phyloP scores from a whole-genome alignment of 2,113 vertebrate genomes.

The Oryzias curvinotus region DNA sequence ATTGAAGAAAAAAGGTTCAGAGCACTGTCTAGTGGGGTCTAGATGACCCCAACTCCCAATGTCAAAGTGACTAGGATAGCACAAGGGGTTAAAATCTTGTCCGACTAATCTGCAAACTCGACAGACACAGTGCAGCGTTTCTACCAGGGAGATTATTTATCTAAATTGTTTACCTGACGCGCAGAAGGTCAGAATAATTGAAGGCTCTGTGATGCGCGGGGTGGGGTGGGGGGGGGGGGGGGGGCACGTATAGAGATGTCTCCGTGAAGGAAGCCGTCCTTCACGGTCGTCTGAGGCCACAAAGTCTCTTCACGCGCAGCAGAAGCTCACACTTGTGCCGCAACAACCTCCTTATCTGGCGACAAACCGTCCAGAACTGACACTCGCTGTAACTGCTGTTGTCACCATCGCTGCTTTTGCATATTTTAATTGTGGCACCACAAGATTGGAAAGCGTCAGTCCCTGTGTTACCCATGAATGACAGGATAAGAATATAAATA shows the following conservation, averaged over 20 bases:
- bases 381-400: slow-evolving; percentile 31
- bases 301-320: slow-evolving; percentile 20
- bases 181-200: slow-evolving; percentile 35
- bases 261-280: slow-evolving; percentile 14
- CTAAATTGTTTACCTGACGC: slow-evolving; percentile 25
- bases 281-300: slow-evolving; percentile 10
- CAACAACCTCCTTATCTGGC: slow-evolving; percentile 53
- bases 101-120: background rate
- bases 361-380: slow-evolving; percentile 36
- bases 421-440: slow-evolving; percentile 69
- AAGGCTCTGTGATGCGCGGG: background rate
- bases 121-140: background rate
- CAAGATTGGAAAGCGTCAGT: slow-evolving; percentile 22
- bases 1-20: no score
- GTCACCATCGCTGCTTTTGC: slow-evolving; percentile 60
- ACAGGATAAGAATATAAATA: background rate
- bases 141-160: slow-evolving; percentile 21
- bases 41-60: no score
- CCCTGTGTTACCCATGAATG: slow-evolving; percentile 3
- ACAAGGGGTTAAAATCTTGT: no score
- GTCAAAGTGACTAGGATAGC: no score
- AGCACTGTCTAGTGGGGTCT: no score
- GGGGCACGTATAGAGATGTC: background rate
- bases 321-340: slow-evolving; percentile 10
- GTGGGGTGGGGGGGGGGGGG: no score